phyloP scores from a whole-genome alignment of 2,113 vertebrate species.

The Corythornis cristatus region DNA sequence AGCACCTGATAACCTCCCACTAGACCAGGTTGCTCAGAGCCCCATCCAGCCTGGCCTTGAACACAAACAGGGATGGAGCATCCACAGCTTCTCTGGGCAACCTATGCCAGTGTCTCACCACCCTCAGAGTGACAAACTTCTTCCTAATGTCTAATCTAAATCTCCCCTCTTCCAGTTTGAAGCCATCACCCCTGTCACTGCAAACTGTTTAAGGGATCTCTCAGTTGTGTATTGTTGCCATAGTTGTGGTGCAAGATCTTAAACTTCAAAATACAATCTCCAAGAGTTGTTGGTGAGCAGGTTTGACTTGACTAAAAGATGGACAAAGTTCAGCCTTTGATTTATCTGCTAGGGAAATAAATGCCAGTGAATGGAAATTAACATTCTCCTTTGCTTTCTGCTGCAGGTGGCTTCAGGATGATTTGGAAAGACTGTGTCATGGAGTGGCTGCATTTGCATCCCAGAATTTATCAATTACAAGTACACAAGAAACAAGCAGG shows the following conservation, averaged over 20 bases:
- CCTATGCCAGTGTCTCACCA: too few species aligned
- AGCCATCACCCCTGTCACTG: too few species aligned
- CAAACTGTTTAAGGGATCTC: background rate
- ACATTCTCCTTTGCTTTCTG: background rate
- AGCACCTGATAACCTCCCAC: background rate
- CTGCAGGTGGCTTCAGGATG: background rate
- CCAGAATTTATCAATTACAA: background rate
- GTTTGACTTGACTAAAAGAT: background rate
- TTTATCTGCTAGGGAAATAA: background rate
- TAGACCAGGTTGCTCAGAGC: too few species aligned
- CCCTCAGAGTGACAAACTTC: too few species aligned
- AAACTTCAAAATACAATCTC: background rate
- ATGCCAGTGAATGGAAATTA: background rate
- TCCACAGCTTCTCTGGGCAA: too few species aligned
- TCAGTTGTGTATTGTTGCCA: background rate
- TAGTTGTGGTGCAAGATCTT: constrained; percentile 12
- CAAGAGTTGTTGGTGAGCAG: background rate
- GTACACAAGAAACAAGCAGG: background rate
- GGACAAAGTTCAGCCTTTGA: background rate
- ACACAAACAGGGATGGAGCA: too few species aligned
- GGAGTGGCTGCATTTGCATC: background rate
- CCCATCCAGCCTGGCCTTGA: too few species aligned
- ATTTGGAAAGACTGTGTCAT: background rate
- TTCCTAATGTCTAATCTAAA: too few species aligned
- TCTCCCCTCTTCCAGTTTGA: too few species aligned